Evolutionary conservation across 2,113 vertebrate species (phyloP), one percentile per base, ranked within the genome.

Genomic region (Cynopterus brachyotis): DNA sequence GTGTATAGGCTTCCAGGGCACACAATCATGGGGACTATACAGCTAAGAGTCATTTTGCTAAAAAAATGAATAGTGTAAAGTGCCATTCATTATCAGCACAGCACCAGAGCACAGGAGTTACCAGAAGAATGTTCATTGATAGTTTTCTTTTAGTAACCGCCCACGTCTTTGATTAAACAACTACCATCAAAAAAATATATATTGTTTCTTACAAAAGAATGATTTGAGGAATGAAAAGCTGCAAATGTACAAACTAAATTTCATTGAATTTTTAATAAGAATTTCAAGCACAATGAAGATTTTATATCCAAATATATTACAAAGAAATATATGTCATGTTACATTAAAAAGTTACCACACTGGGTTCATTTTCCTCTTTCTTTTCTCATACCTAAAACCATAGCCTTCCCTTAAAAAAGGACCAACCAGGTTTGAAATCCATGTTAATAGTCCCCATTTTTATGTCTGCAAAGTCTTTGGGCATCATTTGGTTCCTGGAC

Each of bases 271-370:
- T 92, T 97, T 96, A 96, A 86, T 96, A 96, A 95, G 88, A 93
- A 97, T 95, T 96, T 90, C 13, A 5, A 97, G 85, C 80, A 93
- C 92, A 94, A 89, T 94, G 92, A 98, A 97, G 47, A 96, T 94
- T 96, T 97, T 96, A 96, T 75, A 90, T 45, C 67, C 87, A 95
- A 96, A 95, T 82, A 96, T 69, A 95, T 95, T 95, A 92, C 10
- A 50, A 84, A 80, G 84, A 95, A 94, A 75, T 70, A 75, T 73
- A 79, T 55, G 66, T 81, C 67, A 87, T 94, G 55, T 89, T 86
- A 69, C 76, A 66, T 66, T 89, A 94, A 95, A 96, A 84, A 67
- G 19, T 80, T 76, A 95, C 83, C 64, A 13, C 42, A 78, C 19
- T 45, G 67, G 62, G 55, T 94, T 96, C 84, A 88, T 86, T 69